Evolutionary conservation across 2,797 vertebrate genomes (phyloP).

Genomic region (Fundulus diaphanus): DNA sequence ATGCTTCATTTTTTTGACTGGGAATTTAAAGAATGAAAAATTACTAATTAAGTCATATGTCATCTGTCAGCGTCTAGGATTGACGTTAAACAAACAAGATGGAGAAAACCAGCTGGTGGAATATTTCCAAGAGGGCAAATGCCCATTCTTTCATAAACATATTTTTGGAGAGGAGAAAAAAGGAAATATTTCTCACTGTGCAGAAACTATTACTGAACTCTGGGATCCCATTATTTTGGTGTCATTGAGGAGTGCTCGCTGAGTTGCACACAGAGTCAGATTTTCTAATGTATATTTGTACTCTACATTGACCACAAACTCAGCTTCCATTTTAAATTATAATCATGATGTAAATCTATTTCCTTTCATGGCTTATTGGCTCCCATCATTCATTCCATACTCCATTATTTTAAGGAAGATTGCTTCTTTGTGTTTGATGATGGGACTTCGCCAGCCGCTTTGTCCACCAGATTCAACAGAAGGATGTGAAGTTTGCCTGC

Average conservation of each 20-base stretch:
- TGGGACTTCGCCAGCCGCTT: slow-evolving; percentile 52
- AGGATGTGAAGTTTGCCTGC: slow-evolving; percentile 22
- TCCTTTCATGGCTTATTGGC: slow-evolving; percentile 74
- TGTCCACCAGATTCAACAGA: slow-evolving; percentile 41
- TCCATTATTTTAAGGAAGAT: slow-evolving; percentile 76
- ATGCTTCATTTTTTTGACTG: slow-evolving; percentile 28
- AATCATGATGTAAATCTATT: slow-evolving; percentile 71
- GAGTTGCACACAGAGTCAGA: slow-evolving; percentile 55
- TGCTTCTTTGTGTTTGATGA: slow-evolving; percentile 64
- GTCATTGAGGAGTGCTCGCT: slow-evolving; percentile 58
- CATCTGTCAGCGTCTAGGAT: neutral
- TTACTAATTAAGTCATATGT: slow-evolving; percentile 20
- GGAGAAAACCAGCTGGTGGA: slow-evolving; percentile 5
- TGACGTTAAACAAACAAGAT: slow-evolving; percentile 12
- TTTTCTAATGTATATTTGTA: slow-evolving; percentile 76
- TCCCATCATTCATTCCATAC: slow-evolving; percentile 73
- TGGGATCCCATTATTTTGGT: slow-evolving; percentile 56
- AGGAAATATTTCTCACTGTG: slow-evolving; percentile 23
- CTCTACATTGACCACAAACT: slow-evolving; percentile 75
- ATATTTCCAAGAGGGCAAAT: slow-evolving; percentile 1
- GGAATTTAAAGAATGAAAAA: slow-evolving; percentile 32
- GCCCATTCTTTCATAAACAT: slow-evolving; percentile 9
- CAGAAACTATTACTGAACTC: slow-evolving; percentile 47
- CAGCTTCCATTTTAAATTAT: slow-evolving; percentile 62
- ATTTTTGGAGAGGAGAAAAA: slow-evolving; percentile 9